Conservation (phyloP, 2,113 vertebrate genomes). For the Mungos mungo region DNA sequence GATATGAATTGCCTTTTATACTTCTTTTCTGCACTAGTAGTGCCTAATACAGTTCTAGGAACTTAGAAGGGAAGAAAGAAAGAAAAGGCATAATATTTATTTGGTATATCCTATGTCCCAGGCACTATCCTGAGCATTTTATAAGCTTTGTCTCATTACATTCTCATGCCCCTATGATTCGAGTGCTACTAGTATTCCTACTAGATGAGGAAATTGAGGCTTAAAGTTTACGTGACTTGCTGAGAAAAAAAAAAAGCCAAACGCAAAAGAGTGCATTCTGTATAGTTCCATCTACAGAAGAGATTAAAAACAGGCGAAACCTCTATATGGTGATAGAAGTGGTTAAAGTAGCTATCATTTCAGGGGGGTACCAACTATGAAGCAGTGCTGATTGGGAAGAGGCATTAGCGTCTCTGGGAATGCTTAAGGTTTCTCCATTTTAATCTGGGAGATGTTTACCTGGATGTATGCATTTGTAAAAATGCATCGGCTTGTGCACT, state of each 20-base stretch:
- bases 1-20: background rate
- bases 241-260: slow-evolving; percentile 1
- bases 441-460: background rate
- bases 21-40: background rate
- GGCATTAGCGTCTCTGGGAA: background rate
- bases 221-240: slow-evolving; percentile 28
- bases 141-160: slow-evolving; percentile 35
- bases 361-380: background rate
- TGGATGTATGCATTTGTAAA: background rate
- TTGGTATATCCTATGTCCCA: background rate
- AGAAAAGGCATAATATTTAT: background rate
- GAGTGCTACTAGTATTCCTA: background rate
- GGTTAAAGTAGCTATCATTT: background rate
- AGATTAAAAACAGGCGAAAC: background rate
- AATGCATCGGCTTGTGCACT: background rate
- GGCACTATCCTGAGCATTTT: background rate
- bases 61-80: background rate
- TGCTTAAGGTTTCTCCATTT: background rate
- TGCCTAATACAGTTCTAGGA: background rate
- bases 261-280: background rate
- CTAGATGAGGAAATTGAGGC: background rate
- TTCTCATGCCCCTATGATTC: background rate
- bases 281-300: background rate
- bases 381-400: background rate
- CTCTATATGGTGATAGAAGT: background rate